Base-by-base conservation (phyloP, 2,888 invertebrate species). In the Machimus atricapillus region DNA sequence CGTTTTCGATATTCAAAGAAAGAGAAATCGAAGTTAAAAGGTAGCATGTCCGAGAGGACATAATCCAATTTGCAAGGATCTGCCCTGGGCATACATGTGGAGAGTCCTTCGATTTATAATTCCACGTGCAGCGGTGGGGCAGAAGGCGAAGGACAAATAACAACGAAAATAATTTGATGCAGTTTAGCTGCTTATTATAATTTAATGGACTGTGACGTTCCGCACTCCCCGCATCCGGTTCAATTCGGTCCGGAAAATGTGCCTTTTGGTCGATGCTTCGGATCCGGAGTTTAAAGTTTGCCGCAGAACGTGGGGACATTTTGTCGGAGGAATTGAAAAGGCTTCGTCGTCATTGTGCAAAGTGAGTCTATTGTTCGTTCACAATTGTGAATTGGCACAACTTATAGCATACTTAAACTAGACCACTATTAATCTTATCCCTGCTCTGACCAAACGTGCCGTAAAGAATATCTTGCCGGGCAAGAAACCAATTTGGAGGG, bases 351-450 rank as follows among this genome's bases (percentile, higher is more conserved):
- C 85, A 85, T 85, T 85, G 85, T 85, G 85, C 85, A 85, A 74
- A 85, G 85, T 74, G 85, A 85, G 85, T 85, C 85, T 52, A 85
- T 85, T 85, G 85, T 85, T 85, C 85, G 85, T 85, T 85, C 85
- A 85, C 74, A 85, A 85, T 85, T 85, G 85, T 85, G 85, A 85
- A 85, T 85, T 85, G 81, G 87, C 79, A 87, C 79, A 87, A 87
- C 87, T 87, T 87, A 87, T 87, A 74, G 87, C 87, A 87, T 87
- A 87, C 87, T 87, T 87, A 87, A 87, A 87, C 87, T 87, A 87
- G 87, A 87, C 87, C 87, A 87, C 87, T 87, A 87, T 87, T 87
- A 87, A 87, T 87, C 87, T 87, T 87, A 81, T 74, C 74, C 81
- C 81, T 87, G 87, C 81, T 76, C 81, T 73, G 81, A 81, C 87